Conservation (phyloP, 1,140 invertebrate species). For the Phocides pigmalion region DNA sequence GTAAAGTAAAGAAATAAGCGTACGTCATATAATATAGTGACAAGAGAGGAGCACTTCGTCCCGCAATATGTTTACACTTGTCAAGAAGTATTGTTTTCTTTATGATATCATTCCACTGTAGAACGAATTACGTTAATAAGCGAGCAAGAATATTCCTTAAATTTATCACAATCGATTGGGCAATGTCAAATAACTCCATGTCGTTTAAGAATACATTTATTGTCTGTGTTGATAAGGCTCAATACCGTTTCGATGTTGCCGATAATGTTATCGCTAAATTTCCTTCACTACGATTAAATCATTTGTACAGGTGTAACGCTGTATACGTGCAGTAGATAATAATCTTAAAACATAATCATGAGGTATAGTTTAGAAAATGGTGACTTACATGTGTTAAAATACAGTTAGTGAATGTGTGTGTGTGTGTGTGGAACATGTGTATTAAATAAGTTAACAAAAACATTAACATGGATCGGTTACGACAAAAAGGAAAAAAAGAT, state of each 20-base stretch:
- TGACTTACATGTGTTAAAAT: constrained; percentile 44
- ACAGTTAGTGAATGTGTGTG: constrained; percentile 22
- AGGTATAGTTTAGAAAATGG: constrained; percentile 43
- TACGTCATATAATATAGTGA: neutral
- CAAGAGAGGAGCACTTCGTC: neutral
- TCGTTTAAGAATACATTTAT: constrained; percentile 37
- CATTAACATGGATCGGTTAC: constrained; percentile 63
- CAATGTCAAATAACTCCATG: constrained; percentile 10
- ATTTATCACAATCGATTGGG: constrained; percentile 32
- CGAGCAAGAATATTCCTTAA: constrained; percentile 28
- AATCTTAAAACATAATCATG: constrained; percentile 47
- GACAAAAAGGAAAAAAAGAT: constrained; percentile 66
- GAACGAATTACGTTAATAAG: constrained; percentile 24
- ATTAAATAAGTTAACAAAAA: constrained; percentile 13
- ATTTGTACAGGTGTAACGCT: constrained; percentile 70
- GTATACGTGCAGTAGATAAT: constrained; percentile 52
- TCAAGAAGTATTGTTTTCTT: constrained; percentile 32
- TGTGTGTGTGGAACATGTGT: constrained; percentile 1
- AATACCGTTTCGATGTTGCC: constrained; percentile 41
- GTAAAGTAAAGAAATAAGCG: constrained; percentile 35
- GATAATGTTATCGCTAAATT: constrained; percentile 65
- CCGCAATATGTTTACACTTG: constrained; percentile 33
- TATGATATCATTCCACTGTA: constrained; percentile 30
- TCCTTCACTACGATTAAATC: constrained; percentile 62
- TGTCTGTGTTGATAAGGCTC: constrained; percentile 39